These are phyloP conservation scores for Xestia rhomboidea DNA, from an alignment of 2,888 invertebrate species.

Conservation along the genomic window DNA sequence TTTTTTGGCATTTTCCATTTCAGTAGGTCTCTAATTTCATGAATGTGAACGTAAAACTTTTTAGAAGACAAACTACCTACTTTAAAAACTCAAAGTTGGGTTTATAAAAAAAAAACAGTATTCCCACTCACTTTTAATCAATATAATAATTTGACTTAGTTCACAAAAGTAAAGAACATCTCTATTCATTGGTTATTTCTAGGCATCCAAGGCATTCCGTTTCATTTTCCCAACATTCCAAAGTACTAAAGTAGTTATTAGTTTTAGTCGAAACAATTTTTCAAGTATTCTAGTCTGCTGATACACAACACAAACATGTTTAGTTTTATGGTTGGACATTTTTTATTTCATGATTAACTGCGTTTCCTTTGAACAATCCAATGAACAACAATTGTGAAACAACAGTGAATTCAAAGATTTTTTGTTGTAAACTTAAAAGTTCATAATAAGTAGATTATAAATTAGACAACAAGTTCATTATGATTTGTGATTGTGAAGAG, in stretches of 20 bases:
- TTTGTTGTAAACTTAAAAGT: background rate
- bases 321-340: conserved; percentile 14
- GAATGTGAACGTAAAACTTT: background rate
- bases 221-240: conserved; percentile 39
- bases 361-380: background rate
- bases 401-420: background rate
- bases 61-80: background rate
- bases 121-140: no score
- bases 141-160: no score
- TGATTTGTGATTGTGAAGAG: background rate
- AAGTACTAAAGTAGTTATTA: background rate
- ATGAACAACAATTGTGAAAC: background rate
- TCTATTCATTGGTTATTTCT: conserved; percentile 7
- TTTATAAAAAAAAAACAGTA: no score
- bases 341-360: conserved; percentile 5
- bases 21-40: background rate
- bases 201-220: background rate
- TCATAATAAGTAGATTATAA: background rate
- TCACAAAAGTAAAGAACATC: conserved; percentile 13
- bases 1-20: background rate
- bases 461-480: background rate
- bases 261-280: conserved; percentile 15
- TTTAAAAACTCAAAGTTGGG: no score
- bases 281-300: conserved; percentile 13
- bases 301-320: conserved; percentile 23